Percentiles rank a stretch among this genome's conserved stretches.
Evolutionary conservation across 2,113 vertebrate species (phyloP).

Genomic region (Apodemus speciosus): DNA sequence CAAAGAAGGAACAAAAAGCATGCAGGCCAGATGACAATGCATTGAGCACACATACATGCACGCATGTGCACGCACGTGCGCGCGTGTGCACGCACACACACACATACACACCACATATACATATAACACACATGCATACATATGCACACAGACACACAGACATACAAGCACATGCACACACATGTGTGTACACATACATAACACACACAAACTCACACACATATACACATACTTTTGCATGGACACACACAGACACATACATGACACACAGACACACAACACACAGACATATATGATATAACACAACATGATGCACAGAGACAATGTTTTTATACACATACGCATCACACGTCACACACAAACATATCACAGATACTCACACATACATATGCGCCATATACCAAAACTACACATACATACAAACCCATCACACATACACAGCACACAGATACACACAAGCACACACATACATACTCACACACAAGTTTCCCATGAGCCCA

Average conservation of each 20-base stretch:
- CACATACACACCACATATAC: too few species aligned
- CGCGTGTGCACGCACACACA: neutral
- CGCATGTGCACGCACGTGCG: neutral
- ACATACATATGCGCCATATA: neutral
- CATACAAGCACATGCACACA: neutral
- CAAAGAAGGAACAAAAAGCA: neutral
- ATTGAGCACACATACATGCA: too few species aligned
- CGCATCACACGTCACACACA: neutral
- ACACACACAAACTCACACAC: neutral
- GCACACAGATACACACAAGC: neutral
- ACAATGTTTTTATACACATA: neutral
- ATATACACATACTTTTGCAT: neutral
- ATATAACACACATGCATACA: neutral
- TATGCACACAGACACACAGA: neutral
- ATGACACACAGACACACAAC: neutral
- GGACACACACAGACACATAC: neutral
- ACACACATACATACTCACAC: neutral
- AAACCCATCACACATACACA: neutral
- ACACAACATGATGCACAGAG: neutral
- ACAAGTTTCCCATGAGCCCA: neutral
- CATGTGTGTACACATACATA: neutral
- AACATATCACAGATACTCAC: neutral
- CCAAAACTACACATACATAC: neutral
- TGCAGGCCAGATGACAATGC: neutral
- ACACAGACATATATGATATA: neutral